Evolutionary conservation across 1,140 invertebrate species (phyloP), one percentile per base, ranked within the genome.

Genomic region (Heliconius eleuchia): DNA sequence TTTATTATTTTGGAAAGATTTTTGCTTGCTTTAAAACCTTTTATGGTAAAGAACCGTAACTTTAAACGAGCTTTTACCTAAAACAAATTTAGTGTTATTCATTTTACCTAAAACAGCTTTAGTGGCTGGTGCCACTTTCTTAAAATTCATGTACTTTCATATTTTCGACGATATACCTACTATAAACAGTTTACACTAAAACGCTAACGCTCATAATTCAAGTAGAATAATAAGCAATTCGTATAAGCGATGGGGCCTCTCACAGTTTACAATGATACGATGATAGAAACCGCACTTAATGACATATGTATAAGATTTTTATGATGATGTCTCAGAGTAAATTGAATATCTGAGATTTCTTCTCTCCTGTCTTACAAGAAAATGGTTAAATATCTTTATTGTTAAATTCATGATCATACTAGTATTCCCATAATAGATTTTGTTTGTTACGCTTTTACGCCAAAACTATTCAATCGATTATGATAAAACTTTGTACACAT

Each of bases 231-330:
- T 77, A 80, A 74, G 66, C 87, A 83, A 82, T 81, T 76, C 79
- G 84, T 85, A 66, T 89, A 89, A 89, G 90, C 84, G 87, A 86
- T 82, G 79, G 85, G 89, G 91, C 89, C 89, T 86, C 91, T 90
- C 84, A 66, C 71, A 78, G 82, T 83, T 84, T 82, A 78, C 80
- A 76, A 75, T 82, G 71, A 86, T 85, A 81, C 82, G 78, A 80
- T 84, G 79, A 85, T 82, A 80, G 78, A 80, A 77, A 42, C 57
- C 79, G 71, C 74, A 34, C 46, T 77, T 66, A 77, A 80, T 77
- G 60, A 74, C 72, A 77, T 66, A 39, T 77, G 70, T 77, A 52
- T 77, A 79, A 66, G 19, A 77, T 52, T 81, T 57, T 71, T 71
- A 75, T 19, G 73, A 71, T 66, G 16, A 57, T 50, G 60, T 76